Evolutionary conservation across 2,797 vertebrate genomes (phyloP).

Genomic region (Antrozous pallidus): DNA sequence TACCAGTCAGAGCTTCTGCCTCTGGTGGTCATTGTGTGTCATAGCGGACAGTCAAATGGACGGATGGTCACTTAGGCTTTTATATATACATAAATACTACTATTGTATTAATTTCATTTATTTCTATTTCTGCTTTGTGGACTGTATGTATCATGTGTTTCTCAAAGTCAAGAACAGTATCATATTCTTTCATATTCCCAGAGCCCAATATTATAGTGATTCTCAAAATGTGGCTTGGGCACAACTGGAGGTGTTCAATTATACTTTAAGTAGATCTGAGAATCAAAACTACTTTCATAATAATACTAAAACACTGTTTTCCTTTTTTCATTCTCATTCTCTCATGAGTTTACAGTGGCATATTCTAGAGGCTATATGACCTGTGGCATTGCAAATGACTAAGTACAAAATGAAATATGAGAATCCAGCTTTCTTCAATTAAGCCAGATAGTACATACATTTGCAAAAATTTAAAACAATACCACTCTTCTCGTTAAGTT

Average conservation of each 20-base stretch:
- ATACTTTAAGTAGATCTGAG: neutral
- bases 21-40: too few species aligned
- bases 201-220: neutral
- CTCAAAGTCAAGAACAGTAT: neutral
- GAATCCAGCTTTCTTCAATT: neutral
- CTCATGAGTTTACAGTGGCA: neutral
- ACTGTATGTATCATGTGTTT: neutral
- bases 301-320: neutral
- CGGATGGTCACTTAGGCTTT: too few species aligned
- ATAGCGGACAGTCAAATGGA: too few species aligned
- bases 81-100: too few species aligned
- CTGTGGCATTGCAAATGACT: neutral
- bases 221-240: neutral
- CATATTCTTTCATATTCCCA: neutral
- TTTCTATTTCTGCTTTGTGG: neutral
- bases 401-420: neutral
- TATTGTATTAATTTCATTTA: neutral
- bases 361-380: neutral
- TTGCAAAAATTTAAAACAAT: neutral
- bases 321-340: neutral
- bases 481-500: neutral
- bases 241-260: neutral
- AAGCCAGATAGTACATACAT: neutral
- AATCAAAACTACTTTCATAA: neutral
- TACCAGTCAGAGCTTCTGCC: too few species aligned